Base-by-base conservation (phyloP, 1,140 invertebrate genomes). In the Drosophila ananassae region DNA sequence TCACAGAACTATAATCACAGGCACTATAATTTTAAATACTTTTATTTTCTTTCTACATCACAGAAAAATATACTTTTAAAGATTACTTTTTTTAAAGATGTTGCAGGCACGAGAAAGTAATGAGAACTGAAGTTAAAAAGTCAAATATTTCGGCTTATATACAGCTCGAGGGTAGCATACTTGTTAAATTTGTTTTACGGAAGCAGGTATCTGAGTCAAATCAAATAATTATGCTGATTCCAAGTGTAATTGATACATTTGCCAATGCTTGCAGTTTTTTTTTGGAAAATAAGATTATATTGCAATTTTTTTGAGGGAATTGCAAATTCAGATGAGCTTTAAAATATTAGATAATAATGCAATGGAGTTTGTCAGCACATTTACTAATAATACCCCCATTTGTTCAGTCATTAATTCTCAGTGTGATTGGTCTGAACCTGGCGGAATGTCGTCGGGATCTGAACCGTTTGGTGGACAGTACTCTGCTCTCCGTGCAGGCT, bases 401-500 rank as follows among this genome's bases (percentile, higher is more conserved):
- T 17, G 17, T 17, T 17, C 17, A 85, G 90, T 93, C 93, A 69
- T 92, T 97, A 24, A 92, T 97, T 13, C 89, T 97, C 7, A 96
- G 95, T 87, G 93, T 94, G 13, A 93, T 97, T 78, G 94, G 95
- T 25, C 91, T 96, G 9, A 93, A 93, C 6, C 84, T 96, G 10
- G 94, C 94, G 1, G 92, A 85, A 51, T 94, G 93, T 24, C 91
- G 93, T 74, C 60, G 68, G 0, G 92, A 94, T 54, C 81, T 96
- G 10, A 92, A 93, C 54, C 89, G 93, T 46, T 92, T 97, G 25
- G 80, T 93, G 3, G 79, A 91, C 30, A 92, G 91, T 34, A 95
- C 95, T 4, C 90, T 97, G 17, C 87, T 96, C 9, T 92, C 93
- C 22, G 93, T 96, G 24, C 96, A 97, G 83, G 93, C 93, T 17